Evolutionary conservation across 2,888 invertebrate genomes (phyloP).

Genomic region (Zaprionus bogoriensis): DNA sequence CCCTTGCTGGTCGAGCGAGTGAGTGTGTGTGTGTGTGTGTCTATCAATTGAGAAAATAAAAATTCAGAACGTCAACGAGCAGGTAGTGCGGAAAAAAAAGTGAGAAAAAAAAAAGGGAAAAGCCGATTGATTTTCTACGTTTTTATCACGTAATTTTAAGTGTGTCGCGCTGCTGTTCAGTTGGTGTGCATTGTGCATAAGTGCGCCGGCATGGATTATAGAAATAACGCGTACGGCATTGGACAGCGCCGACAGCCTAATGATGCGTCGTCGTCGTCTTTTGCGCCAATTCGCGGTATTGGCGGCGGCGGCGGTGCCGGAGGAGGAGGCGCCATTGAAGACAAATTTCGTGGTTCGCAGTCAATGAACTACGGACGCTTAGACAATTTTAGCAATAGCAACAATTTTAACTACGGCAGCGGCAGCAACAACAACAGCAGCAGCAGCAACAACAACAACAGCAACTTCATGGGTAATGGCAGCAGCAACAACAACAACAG

Average conservation of each 20-base stretch:
- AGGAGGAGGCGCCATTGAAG: conserved; percentile 8
- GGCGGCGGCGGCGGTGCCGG: conserved; percentile 15
- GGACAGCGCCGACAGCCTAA: conserved; percentile 53
- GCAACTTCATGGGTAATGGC: too few relatives aligned
- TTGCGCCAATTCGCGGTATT: conserved; percentile 48
- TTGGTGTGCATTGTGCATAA: background rate
- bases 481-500: background rate
- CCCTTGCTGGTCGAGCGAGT: conserved; percentile 12
- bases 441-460: background rate
- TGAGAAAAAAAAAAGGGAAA: background rate
- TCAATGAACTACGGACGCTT: conserved; percentile 28
- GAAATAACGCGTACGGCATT: conserved; percentile 58
- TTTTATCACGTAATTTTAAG: conserved; percentile 3
- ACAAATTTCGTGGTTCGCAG: conserved; percentile 34
- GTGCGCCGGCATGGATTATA: conserved; percentile 42
- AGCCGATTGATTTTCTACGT: conserved; percentile 1
- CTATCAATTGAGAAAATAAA: conserved; percentile 48
- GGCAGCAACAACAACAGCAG: conserved; percentile 4
- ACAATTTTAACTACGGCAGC: conserved; percentile 5
- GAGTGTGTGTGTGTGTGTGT: conserved; percentile 33
- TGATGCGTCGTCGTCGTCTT: conserved; percentile 43
- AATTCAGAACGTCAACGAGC: conserved; percentile 35
- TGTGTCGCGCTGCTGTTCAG: conserved; percentile 6
- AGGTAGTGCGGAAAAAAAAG: conserved; percentile 6
- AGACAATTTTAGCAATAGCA: conserved; percentile 14